Base-by-base conservation (phyloP, 30 jellyfish, hydroid and myxozoan genomes). In the Catostylus mosaicus region DNA sequence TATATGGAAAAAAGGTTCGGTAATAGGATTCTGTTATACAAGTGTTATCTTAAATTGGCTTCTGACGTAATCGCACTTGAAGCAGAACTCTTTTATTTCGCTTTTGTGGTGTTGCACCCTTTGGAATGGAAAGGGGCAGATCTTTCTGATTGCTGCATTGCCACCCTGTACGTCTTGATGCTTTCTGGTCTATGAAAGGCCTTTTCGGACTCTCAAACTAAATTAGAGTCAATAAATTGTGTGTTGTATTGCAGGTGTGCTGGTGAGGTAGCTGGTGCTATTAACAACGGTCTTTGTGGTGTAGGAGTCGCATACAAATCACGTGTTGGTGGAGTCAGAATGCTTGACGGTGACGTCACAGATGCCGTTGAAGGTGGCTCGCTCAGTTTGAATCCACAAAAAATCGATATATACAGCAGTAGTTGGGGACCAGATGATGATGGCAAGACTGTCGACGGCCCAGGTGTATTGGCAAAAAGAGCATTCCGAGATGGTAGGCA, bases 371-470 rank as follows among this genome's bases (percentile, higher is more conserved):
- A 91, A 74, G 98, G 96, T 5, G 95, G 96, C 18, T 91, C 98
- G 0, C 67, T 91, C 60, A 75, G 96, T 34, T 86, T 65, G 77
- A 80, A 80, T 18, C 96, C 90, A 60, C 88, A 85, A 47, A 89
- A 78, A 63, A 91, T 91, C 19, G 98, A 91, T 59, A 91, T 91
- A 31, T 91, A 91, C 92, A 91, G 98, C 70, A 91, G 98, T 37
- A 85, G 96, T 38, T 91, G 98, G 98, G 98, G 98, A n/a, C 98
- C 98, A 50, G 98, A 91, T 86, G 98, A 91, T 64, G 98, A 91
- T 56, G 98, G 98, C 26, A 85, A 75, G 31, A 91, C 98, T 6
- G 98, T 91, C 6, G 98, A 91, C 54, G 98, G 98, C 30, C 98
- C 98, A 32, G 98, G 98, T 29, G 27, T 54, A 48, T 20, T 84